Evolutionary conservation across 1,140 invertebrate species (phyloP).

Genomic region (Cataglyphis hispanica): DNA sequence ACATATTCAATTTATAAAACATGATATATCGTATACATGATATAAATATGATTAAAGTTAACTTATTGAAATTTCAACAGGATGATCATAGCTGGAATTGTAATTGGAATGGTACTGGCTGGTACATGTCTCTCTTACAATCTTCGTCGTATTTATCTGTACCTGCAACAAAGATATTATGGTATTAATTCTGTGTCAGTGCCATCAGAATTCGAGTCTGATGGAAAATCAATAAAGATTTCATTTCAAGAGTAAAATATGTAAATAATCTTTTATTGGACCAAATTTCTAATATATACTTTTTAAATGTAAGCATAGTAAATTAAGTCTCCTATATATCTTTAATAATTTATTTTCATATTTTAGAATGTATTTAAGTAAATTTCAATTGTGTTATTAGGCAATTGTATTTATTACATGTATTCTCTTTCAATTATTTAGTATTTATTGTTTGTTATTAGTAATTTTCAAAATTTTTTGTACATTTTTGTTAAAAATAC

Average conservation of each 20-base stretch:
- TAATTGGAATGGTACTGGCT: constrained; percentile 45
- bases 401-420: background rate
- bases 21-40: background rate
- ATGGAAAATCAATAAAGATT: constrained; percentile 31
- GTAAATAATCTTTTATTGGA: background rate
- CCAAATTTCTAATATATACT: background rate
- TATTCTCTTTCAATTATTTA: background rate
- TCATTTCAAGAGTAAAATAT: constrained; percentile 21
- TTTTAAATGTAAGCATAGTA: background rate
- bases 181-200: constrained; percentile 14
- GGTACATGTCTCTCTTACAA: constrained; percentile 50
- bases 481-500: constrained; percentile 37
- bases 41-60: background rate
- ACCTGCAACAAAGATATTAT: constrained; percentile 23
- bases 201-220: constrained; percentile 38
- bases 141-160: constrained; percentile 18
- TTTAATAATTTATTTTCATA: constrained; percentile 7
- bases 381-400: background rate
- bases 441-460: background rate
- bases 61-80: constrained; percentile 18
- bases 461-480: constrained; percentile 9
- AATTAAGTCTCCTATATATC: background rate
- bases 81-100: constrained; percentile 26
- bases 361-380: background rate
- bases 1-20: background rate